Evolutionary conservation across 2,113 vertebrate species (phyloP).

Genomic region (Columba livia): DNA sequence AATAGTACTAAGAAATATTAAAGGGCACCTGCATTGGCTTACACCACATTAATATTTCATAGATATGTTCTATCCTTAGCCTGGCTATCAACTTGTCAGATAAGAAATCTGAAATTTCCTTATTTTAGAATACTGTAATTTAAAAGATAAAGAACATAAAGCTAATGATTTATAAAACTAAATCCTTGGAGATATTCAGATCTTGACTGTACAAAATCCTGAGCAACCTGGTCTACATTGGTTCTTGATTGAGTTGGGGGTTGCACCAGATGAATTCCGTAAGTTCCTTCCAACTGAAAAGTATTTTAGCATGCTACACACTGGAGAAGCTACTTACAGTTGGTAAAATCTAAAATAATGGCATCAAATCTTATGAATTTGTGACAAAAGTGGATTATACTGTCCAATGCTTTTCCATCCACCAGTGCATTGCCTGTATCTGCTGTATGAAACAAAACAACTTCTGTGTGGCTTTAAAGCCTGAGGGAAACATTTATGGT

Average conservation of each 20-base stretch:
- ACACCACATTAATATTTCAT: not conserved
- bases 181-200: not conserved
- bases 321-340: not conserved
- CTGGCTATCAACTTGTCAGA: not conserved
- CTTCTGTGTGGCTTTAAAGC: not conserved
- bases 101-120: not conserved
- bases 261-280: not conserved
- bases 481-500: not conserved
- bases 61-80: not conserved
- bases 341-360: not conserved
- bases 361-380: not conserved
- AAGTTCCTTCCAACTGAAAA: not conserved
- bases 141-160: not conserved
- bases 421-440: not conserved
- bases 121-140: not conserved
- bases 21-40: not conserved
- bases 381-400: not conserved
- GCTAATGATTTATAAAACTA: not conserved
- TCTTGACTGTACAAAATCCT: not conserved
- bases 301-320: not conserved
- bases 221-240: not conserved
- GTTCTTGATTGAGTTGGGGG: not conserved
- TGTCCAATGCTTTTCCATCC: not conserved
- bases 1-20: not conserved
- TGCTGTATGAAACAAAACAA: not conserved